Evolutionary conservation across 2,113 vertebrate genomes (phyloP).

Genomic region (Lepus americanus): DNA sequence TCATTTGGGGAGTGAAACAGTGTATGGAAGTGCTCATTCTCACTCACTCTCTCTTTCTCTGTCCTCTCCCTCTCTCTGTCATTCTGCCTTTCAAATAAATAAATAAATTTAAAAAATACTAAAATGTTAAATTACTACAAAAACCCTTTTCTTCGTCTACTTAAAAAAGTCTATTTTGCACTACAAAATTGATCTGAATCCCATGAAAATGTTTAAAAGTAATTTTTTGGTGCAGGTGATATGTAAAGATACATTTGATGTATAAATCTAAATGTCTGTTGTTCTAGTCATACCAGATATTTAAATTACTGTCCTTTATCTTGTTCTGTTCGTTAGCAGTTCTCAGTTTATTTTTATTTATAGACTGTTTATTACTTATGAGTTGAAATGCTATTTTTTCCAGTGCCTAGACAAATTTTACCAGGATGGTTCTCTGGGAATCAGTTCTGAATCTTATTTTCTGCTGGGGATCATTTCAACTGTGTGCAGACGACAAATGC

Average conservation of each 20-base stretch:
- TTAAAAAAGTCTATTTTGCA: background rate
- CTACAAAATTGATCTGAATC: background rate
- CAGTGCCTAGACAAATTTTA: slow-evolving; percentile 22
- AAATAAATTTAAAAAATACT: background rate
- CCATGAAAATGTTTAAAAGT: background rate
- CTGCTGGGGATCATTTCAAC: background rate
- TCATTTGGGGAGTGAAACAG: no score
- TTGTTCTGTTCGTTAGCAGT: background rate
- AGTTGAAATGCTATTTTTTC: background rate
- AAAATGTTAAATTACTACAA: background rate
- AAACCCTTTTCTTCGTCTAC: background rate
- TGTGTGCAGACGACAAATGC: background rate
- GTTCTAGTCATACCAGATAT: background rate
- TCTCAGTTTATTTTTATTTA: slow-evolving; percentile 18
- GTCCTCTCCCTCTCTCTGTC: no score
- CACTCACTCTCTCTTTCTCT: no score
- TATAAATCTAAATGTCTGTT: background rate
- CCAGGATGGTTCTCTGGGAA: background rate
- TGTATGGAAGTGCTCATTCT: no score
- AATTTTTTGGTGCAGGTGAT: background rate
- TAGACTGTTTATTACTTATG: background rate
- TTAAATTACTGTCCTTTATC: background rate
- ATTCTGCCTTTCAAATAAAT: no score
- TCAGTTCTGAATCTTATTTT: background rate
- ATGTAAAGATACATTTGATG: background rate